Percentiles rank a stretch among this genome's conserved stretches.
phyloP scores from a whole-genome alignment of 2,113 vertebrate genomes.

The Natator depressus region DNA sequence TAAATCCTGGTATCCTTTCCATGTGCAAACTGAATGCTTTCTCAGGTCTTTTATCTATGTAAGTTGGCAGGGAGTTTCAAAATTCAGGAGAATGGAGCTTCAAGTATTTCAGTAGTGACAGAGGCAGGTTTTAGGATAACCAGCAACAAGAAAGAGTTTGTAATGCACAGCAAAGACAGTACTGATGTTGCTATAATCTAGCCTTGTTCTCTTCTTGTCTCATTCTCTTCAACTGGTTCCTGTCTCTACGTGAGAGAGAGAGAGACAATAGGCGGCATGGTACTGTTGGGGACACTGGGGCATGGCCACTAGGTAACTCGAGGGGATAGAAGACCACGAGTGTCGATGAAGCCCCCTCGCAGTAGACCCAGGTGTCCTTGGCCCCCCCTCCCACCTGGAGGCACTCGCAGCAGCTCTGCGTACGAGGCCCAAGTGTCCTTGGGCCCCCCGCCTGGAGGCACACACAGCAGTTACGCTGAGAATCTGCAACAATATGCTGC shows the following conservation, averaged over 20 bases:
- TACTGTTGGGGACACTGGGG: too few species aligned
- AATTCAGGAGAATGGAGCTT: not conserved
- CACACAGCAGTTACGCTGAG: too few species aligned
- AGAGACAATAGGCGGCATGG: not conserved
- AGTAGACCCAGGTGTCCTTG: too few species aligned
- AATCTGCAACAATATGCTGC: too few species aligned
- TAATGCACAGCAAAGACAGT: not conserved
- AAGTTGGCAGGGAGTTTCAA: not conserved
- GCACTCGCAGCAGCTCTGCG: too few species aligned
- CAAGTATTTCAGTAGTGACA: not conserved
- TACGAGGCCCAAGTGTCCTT: too few species aligned
- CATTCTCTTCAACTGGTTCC: not conserved
- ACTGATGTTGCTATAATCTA: fast-evolving
- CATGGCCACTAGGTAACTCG: too few species aligned
- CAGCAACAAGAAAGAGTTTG: fast-evolving
- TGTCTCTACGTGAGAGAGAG: not conserved
- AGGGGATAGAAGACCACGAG: too few species aligned
- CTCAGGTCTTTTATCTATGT: not conserved
- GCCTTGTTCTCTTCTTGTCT: not conserved
- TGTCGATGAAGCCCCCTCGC: too few species aligned
- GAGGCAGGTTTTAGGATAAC: not conserved
- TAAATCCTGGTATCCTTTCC: not conserved
- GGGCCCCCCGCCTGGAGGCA: too few species aligned
- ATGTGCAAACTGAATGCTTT: not conserved
- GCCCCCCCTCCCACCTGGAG: too few species aligned